Conservation (phyloP, 1,140 invertebrate species). For the Drosophila erecta region DNA sequence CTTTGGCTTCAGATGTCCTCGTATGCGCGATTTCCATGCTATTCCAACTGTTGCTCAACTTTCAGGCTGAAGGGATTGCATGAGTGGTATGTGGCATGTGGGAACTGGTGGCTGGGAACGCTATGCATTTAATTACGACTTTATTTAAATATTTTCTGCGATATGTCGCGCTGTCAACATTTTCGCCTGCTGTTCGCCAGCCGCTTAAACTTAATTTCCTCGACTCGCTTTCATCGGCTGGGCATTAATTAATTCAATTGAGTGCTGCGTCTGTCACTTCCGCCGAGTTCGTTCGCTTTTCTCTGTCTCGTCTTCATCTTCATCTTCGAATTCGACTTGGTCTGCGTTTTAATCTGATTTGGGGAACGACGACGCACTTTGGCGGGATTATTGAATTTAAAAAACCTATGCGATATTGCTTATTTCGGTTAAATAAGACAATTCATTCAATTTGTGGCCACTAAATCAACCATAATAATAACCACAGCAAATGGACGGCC, state of each 20-base stretch:
- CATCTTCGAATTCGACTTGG: slow-evolving; percentile 1
- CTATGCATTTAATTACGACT: slow-evolving; percentile 80
- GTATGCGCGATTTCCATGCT: slow-evolving; percentile 74
- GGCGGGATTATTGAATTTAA: slow-evolving; percentile 76
- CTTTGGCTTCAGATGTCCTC: slow-evolving; percentile 42
- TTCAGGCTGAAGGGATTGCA: slow-evolving; percentile 2
- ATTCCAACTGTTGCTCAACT: slow-evolving; percentile 72
- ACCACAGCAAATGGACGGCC: slow-evolving; percentile 73
- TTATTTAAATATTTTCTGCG: slow-evolving; percentile 79
- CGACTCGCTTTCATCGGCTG: slow-evolving; percentile 44
- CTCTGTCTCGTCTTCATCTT: no score
- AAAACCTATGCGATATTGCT: slow-evolving; percentile 64
- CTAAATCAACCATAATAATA: slow-evolving; percentile 83
- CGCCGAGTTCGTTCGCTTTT: slow-evolving; percentile 16
- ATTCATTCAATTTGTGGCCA: slow-evolving; percentile 83
- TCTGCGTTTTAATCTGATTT: slow-evolving; percentile 74
- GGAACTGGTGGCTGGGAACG: slow-evolving; percentile 5
- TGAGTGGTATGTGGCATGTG: neutral
- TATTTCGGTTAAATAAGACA: slow-evolving; percentile 81
- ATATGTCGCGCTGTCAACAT: slow-evolving; percentile 54
- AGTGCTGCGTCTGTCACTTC: slow-evolving; percentile 69
- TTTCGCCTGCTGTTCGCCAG: slow-evolving; percentile 16
- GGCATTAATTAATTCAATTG: slow-evolving; percentile 82
- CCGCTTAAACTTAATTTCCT: slow-evolving; percentile 37
- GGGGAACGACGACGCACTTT: slow-evolving; percentile 66